phyloP scores from a whole-genome alignment of 1,140 invertebrate genomes.

The Neomicropteryx cornuta region DNA sequence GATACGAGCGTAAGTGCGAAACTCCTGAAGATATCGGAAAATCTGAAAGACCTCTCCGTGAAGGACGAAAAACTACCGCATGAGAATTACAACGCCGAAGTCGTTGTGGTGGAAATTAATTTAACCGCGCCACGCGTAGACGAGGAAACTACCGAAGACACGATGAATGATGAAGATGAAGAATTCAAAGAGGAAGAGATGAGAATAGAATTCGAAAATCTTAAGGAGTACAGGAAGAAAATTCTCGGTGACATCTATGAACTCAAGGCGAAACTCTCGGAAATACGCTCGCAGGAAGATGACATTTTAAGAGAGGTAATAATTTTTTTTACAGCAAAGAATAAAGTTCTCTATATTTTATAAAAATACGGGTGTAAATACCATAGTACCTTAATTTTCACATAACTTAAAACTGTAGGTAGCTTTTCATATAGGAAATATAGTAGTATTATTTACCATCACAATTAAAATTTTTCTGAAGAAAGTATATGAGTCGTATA shows the following conservation, averaged over 20 bases:
- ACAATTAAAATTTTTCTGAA: conserved; percentile 1
- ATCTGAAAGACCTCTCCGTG: conserved; percentile 24
- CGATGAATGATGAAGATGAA: conserved; percentile 27
- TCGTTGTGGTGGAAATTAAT: too few species aligned
- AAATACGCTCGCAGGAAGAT: conserved; percentile 72
- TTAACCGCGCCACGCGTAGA: too few species aligned
- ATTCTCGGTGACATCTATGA: conserved; percentile 43
- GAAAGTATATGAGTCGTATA: too few species aligned
- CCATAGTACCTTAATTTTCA: too few species aligned
- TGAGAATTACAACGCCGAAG: conserved; percentile 1
- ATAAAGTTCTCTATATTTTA: not conserved
- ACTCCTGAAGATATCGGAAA: conserved; percentile 26
- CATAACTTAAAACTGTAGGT: not conserved
- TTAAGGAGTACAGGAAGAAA: conserved; percentile 45
- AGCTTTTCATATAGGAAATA: conserved; percentile 1
- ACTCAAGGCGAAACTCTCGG: conserved; percentile 64
- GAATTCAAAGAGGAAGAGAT: conserved; percentile 33
- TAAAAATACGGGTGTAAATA: too few species aligned
- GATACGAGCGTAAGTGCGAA: conserved; percentile 28
- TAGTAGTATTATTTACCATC: too few species aligned
- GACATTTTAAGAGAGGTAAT: conserved; percentile 71
- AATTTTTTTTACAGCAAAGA: conserved; percentile 6
- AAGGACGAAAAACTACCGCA: conserved; percentile 15
- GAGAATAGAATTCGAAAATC: conserved; percentile 33
- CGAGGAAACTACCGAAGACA: conserved; percentile 17